Evolutionary conservation across 2,888 invertebrate species (phyloP), one percentile per base, ranked within the genome.

Genomic region (Keiferia lycopersicella): DNA sequence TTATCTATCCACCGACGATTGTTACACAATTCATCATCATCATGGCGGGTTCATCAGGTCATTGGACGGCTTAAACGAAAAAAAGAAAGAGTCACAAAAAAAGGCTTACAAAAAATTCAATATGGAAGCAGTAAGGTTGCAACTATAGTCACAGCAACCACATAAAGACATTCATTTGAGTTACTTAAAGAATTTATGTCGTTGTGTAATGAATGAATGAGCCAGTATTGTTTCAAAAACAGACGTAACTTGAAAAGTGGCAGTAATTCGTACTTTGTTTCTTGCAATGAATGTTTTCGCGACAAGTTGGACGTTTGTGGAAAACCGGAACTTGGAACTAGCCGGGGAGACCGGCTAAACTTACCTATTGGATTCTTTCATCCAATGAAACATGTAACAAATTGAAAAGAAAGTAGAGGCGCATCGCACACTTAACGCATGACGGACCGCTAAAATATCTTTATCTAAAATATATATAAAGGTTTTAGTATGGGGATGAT

Each of bases 211-310:
- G 14, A 4, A 41, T 41, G 41, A 14, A 41, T 41, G 14, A 41
- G 41, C 14, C 41, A 3, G 14, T 26, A 6, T n/a, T n/a, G 26
- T 26, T 26, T 26, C 26, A 26, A 2, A 26, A 26, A 26, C 26
- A 6, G 26, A 4, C 26, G 26, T 6, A 45, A 45, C 45, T 45
- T 16, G n/a, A 45, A 45, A 45, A 45, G 45, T 45, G 11, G n/a
- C 45, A n/a, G n/a, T 45, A 45, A 16, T 45, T 6, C 3, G 45
- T 45, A 45, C 34, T 45, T 45, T 45, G 45, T 45, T 45, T 45
- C n/a, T n/a, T 45, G 16, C n/a, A 45, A 45, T 45, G 45, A 45
- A 45, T 45, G 45, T 45, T 45, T 16, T 45, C 16, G 45, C 45
- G 45, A 45, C 16, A 45, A 45, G 45, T 45, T 45, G 45, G 45